Percentiles rank a stretch among this genome's conserved stretches.
phyloP scores from a whole-genome alignment of 1,140 invertebrate species.

The Trichonephila inaurata region DNA sequence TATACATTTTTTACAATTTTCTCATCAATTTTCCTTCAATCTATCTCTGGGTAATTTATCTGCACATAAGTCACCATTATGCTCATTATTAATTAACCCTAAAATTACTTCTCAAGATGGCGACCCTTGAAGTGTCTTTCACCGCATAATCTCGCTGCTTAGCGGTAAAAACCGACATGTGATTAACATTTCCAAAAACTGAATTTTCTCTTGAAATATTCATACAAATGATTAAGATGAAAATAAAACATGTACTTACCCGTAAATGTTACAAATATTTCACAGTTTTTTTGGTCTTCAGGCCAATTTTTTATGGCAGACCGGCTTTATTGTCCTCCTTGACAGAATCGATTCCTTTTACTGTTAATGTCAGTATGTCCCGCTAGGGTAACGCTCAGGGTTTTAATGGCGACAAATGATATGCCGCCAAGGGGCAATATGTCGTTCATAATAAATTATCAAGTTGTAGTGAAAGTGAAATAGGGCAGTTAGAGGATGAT shows the following conservation, averaged over 20 bases:
- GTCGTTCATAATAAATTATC: neutral
- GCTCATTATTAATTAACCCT: neutral
- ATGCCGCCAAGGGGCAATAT: neutral
- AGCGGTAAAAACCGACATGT: neutral
- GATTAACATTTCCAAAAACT: neutral
- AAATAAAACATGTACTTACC: neutral
- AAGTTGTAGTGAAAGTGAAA: neutral
- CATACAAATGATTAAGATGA: neutral
- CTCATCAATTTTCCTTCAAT: neutral
- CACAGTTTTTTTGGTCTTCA: neutral
- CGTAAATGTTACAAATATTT: neutral
- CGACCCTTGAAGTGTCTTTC: neutral
- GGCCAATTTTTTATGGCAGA: neutral
- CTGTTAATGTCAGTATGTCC: neutral
- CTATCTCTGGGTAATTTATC: neutral
- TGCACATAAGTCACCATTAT: neutral
- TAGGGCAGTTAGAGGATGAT: too few species aligned
- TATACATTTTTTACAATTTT: neutral
- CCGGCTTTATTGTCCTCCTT: neutral
- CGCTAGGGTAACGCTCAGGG: neutral
- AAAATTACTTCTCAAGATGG: neutral
- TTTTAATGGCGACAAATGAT: constrained; percentile 7
- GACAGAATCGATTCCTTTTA: too few species aligned
- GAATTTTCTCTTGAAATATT: neutral
- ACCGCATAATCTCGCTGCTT: neutral